A percentile compares a stretch with the other conserved stretches of the same genome.
phyloP scores from a whole-genome alignment of 2,113 vertebrate genomes.

The Pandion haliaetus region DNA sequence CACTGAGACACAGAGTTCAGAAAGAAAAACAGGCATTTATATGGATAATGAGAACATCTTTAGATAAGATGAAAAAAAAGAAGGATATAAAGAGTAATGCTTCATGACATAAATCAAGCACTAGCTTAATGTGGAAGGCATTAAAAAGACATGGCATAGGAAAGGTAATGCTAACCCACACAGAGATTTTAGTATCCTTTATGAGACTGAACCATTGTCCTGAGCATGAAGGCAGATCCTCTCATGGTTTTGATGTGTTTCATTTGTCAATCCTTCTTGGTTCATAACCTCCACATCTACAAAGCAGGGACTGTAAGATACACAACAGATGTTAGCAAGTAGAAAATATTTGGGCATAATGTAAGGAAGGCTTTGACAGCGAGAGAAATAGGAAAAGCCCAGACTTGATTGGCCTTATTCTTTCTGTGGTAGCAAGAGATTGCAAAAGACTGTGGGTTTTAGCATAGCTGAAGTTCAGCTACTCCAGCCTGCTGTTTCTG shows the following conservation, averaged over 20 bases:
- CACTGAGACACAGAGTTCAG: neutral
- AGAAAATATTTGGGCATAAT: neutral
- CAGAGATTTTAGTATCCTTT: neutral
- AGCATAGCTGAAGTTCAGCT: neutral
- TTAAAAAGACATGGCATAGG: neutral
- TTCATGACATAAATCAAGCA: neutral
- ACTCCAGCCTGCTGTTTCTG: neutral
- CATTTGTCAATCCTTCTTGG: neutral
- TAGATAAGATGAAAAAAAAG: neutral
- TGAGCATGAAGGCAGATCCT: neutral
- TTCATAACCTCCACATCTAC: neutral
- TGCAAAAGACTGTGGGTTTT: neutral
- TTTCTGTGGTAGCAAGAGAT: neutral
- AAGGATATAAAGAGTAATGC: neutral
- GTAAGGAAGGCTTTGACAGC: neutral
- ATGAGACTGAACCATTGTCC: neutral
- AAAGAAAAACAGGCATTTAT: conserved; percentile 37
- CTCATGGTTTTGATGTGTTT: neutral
- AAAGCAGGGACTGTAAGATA: neutral
- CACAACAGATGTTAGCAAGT: neutral
- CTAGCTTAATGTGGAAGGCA: neutral
- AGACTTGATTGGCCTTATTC: neutral
- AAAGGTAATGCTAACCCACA: neutral
- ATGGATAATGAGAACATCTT: conserved; percentile 19
- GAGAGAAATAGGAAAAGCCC: neutral